Percentiles rank a stretch among this genome's conserved stretches.
These are phyloP conservation scores for Erannis defoliaria DNA, from an alignment of 2,888 invertebrate genomes.

Conservation along the genomic window DNA sequence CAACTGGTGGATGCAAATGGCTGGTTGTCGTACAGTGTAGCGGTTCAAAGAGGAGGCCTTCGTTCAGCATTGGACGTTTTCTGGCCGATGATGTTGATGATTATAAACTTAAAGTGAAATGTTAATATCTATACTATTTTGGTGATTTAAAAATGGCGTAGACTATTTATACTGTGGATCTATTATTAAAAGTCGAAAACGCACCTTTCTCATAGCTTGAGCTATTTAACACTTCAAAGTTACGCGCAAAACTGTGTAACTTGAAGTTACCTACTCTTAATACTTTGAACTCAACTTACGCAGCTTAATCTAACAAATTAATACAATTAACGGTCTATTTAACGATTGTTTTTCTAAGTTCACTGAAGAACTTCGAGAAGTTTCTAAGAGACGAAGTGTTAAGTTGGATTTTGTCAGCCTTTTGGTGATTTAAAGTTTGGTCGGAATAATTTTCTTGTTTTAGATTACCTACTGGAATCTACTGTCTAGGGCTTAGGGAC, in stretches of 20 bases:
- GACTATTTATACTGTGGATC: background rate
- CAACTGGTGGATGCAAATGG: too few relatives aligned
- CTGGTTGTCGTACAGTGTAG: too few relatives aligned
- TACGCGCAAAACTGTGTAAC: constrained; percentile 46
- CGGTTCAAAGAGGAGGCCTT: too few relatives aligned
- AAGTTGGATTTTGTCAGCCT: constrained; percentile 31
- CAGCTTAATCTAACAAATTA: constrained; percentile 52
- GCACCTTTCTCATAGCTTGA: constrained; percentile 46
- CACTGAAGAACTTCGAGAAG: constrained; percentile 26
- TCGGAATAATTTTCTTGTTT: constrained; percentile 6
- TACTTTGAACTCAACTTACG: constrained; percentile 47
- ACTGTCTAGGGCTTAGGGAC: background rate
- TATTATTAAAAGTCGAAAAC: background rate
- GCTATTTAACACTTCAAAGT: constrained; percentile 55
- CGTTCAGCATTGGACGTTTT: too few relatives aligned
- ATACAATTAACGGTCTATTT: constrained; percentile 39
- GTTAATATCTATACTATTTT: too few relatives aligned
- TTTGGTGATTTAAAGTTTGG: constrained; percentile 12
- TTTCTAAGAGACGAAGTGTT: constrained; percentile 38
- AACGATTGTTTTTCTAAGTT: constrained; percentile 28
- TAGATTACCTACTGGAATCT: background rate
- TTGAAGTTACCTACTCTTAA: constrained; percentile 52
- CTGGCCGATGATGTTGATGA: too few relatives aligned
- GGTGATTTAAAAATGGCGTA: too few relatives aligned
- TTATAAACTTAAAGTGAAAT: too few relatives aligned